These are phyloP conservation scores for Danaus plexippus DNA, from an alignment of 1,140 invertebrate genomes.

Conservation along the genomic window DNA sequence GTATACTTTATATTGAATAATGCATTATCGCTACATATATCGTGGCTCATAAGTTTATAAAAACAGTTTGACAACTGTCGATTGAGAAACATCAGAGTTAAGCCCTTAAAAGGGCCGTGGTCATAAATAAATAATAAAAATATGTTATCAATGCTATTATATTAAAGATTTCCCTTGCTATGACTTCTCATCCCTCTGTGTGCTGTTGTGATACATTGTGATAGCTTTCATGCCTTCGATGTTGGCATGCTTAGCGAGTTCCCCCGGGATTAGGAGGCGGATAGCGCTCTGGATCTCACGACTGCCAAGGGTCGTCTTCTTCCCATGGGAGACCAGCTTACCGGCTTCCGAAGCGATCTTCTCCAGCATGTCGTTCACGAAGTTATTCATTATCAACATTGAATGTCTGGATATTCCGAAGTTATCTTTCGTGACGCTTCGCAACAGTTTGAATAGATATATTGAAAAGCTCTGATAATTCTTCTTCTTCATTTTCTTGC, in stretches of 20 bases:
- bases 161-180: background rate
- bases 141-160: background rate
- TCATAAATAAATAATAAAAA: slow-evolving; percentile 6
- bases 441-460: slow-evolving; percentile 82
- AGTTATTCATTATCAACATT: slow-evolving; percentile 79
- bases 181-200: slow-evolving; percentile 4
- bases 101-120: no score
- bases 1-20: no score
- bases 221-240: slow-evolving; percentile 75
- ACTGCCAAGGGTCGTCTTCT: slow-evolving; percentile 68
- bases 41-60: no score
- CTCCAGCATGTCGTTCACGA: slow-evolving; percentile 70
- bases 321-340: slow-evolving; percentile 71
- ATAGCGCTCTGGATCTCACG: slow-evolving; percentile 65
- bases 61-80: no score
- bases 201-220: slow-evolving; percentile 50
- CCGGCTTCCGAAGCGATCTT: slow-evolving; percentile 74
- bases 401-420: slow-evolving; percentile 49
- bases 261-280: slow-evolving; percentile 50
- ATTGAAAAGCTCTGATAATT: slow-evolving; percentile 78
- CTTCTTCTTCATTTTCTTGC: slow-evolving; percentile 69
- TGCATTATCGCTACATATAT: no score
- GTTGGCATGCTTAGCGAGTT: slow-evolving; percentile 43
- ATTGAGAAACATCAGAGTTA: no score
- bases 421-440: slow-evolving; percentile 55